Conservation (phyloP, 53 echinoderm and acorn worm species). For the Actinopyga echinites region DNA sequence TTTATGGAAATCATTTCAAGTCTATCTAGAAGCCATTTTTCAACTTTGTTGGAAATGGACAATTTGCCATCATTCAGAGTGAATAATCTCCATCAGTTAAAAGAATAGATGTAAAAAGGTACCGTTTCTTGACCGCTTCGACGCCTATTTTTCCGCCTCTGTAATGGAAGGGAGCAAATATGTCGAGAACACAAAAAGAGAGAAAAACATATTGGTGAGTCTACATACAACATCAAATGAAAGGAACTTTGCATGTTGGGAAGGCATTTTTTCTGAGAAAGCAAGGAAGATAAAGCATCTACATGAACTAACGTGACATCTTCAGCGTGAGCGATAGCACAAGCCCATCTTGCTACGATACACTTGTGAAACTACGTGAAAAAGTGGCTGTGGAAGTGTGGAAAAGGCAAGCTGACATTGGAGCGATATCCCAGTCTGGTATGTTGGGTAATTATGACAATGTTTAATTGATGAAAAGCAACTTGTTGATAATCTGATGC, state of each 20-base stretch:
- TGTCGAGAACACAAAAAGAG: constrained; percentile 32
- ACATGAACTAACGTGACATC: constrained; percentile 13
- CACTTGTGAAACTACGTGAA: constrained; percentile 3
- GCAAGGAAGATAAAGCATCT: constrained; percentile 3
- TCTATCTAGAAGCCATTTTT: no score
- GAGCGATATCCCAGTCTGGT: no score
- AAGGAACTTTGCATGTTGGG: constrained; percentile 7
- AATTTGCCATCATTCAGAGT: background rate
- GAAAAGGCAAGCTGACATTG: background rate
- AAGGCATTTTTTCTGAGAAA: constrained; percentile 19
- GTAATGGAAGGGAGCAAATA: constrained; percentile 73
- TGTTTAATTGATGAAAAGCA: no score
- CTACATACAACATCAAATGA: constrained; percentile 20
- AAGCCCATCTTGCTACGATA: background rate
- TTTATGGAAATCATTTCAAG: no score
- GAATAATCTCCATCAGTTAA: constrained; percentile 29
- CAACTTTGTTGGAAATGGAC: no score
- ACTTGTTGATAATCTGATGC: no score
- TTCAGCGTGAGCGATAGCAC: background rate
- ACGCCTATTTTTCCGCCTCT: constrained; percentile 95
- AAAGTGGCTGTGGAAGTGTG: constrained; percentile 17
- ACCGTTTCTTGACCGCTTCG: constrained; percentile 94
- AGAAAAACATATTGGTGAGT: constrained; percentile 45
- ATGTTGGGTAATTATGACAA: no score
- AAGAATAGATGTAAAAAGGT: constrained; percentile 58